Evolutionary conservation across 1,140 invertebrate species (phyloP), one percentile per base, ranked within the genome.

Genomic region (Tachypleus tridentatus): DNA sequence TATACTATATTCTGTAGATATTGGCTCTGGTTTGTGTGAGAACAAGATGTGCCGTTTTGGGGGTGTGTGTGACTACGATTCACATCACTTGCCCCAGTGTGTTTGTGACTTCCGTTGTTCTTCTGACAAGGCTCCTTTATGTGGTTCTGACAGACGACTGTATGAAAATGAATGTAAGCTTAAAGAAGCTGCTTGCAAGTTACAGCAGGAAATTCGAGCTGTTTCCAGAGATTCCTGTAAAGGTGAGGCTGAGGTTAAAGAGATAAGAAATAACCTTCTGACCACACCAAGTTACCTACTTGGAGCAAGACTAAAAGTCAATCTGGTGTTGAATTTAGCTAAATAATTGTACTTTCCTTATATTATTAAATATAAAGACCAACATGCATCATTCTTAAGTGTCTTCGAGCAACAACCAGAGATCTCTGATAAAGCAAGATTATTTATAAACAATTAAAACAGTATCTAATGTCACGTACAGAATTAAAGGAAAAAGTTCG

Each of bases 111-210:
- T 68, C 49, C 63, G 66, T 5, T 71, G 70, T 56, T 61, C 65
- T 5, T 60, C 64, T 1, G 11, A 61, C 3, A 29, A 57, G 9
- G 66, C 67, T 29, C 57, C 57, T 4, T 63, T 72, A 3, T 72
- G 71, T 58, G 71, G 69, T 3, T 90, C 85, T 54, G 89, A 96
- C 77, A 81, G 88, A 64, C 81, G 82, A 64, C 83, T 87, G 54
- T 94, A 94, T 73, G 79, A 84, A 3, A 91, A 87, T 67, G 80
- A 88, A 65, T 95, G 91, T 74, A 85, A 86, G n/a, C 89, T 94
- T 87, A 85, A 86, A 72, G 86, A 88, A 80, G 87, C 90, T 71
- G 87, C 88, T 4, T 96, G 91, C 76, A 84, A 88, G 67, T 82
- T 86, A 67, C 88, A 91, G 75, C 83, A 86, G 63, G 88, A 92